Base-by-base conservation (phyloP, 2,888 invertebrate species). In the Gibbula magus region DNA sequence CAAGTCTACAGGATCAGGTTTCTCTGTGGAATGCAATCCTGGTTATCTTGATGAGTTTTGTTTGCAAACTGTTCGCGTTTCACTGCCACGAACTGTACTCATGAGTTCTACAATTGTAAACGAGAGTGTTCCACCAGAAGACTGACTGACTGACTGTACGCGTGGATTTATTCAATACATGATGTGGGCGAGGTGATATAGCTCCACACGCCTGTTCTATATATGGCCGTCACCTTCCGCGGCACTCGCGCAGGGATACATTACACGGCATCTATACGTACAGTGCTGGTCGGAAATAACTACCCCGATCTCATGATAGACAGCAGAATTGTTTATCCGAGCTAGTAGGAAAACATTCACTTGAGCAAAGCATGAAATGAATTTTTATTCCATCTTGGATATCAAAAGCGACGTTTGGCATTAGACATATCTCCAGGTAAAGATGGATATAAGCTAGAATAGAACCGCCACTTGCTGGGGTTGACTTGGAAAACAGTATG, bases 161-260 rank as follows among this genome's bases (percentile, higher is more conserved):
- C 7, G 7, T 8, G 45, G 45, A 45, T 45, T 45, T 45, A 45
- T 45, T 10, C 45, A 45, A 45, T 45, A 45, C 45, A 45, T 45
- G 35, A 20, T 70, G 70, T 70, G 70, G 39, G 70, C 39, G 70
- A 70, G 32, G 35, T 32, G 70, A 18, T 13, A 32, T n/a, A 35
- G 45, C 45, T 45, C 45, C 45, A 45, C 45, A 39, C 5, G 70
- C 35, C 35, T 29, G 70, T 29, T 32, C 70, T 70, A 70, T 70
- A 70, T 70, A 70, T 70, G 70, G 70, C 70, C 70, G 70, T 70
- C 29, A n/a, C 32, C 70, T 35, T 70, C 70, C n/a, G 70, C 70
- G 2, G 35, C 70, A 70, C 32, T 70, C 39, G 39, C 70, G 3
- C 18, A n/a, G 70, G 70, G 70, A 35, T 70, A 32, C n/a, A 18